Percentiles rank a stretch among this genome's conserved stretches.
Conservation (phyloP, 1,140 invertebrate species). For the Diploscapter pachys region DNA sequence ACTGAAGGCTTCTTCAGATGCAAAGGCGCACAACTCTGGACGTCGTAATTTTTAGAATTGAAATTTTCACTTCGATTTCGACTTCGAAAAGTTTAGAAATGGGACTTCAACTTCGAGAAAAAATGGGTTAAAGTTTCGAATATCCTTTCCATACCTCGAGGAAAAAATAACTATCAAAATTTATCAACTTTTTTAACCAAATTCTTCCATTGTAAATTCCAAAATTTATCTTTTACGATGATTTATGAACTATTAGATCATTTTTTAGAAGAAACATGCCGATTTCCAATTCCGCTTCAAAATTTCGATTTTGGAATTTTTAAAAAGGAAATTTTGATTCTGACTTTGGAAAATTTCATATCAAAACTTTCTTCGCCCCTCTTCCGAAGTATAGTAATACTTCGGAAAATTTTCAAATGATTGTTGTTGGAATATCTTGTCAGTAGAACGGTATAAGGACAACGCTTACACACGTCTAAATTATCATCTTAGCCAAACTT, state of each 20-base stretch:
- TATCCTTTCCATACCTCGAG: not conserved
- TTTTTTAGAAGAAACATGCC: no score
- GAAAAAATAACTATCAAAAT: slow-evolving; percentile 1
- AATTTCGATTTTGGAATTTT: no score
- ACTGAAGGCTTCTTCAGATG: no score
- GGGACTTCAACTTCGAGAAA: not conserved
- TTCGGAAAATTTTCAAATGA: not conserved
- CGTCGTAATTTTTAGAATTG: not conserved
- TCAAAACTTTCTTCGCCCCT: no score
- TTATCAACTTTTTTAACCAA: not conserved
- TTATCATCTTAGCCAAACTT: not conserved
- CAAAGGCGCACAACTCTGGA: no score
- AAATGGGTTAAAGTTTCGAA: not conserved
- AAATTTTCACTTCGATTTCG: not conserved
- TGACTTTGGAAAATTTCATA: no score
- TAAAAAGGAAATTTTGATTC: no score
- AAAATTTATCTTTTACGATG: not conserved
- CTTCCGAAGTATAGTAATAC: no score
- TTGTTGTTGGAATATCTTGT: not conserved
- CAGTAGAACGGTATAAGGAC: not conserved
- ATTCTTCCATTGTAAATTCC: not conserved
- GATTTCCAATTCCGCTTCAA: no score
- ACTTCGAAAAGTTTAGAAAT: slow-evolving; percentile 2
- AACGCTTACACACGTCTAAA: not conserved
- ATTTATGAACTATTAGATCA: not conserved